Evolutionary conservation across 2,797 vertebrate genomes (phyloP).

Genomic region (Pseudopleuronectes americanus): DNA sequence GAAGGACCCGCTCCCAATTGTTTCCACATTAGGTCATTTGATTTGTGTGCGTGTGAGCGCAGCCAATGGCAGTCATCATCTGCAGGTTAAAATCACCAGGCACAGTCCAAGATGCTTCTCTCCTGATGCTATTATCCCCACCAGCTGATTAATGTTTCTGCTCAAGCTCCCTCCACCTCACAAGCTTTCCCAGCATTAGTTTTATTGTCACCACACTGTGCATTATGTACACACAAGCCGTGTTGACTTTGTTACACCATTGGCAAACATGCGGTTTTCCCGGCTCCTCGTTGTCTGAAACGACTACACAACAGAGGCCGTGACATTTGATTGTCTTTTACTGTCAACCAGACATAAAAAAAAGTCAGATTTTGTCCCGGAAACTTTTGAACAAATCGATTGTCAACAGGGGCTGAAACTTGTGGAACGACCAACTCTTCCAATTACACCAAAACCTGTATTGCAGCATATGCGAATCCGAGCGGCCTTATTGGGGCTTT

Average conservation of each 20-base stretch:
- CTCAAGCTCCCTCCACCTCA: slow-evolving; percentile 8
- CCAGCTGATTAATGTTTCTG: slow-evolving; percentile 8
- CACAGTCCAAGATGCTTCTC: slow-evolving; percentile 21
- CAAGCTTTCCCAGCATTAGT: slow-evolving; percentile 6
- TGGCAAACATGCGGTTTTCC: background rate
- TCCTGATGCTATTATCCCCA: slow-evolving; percentile 9
- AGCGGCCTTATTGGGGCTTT: slow-evolving; percentile 63
- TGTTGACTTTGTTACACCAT: slow-evolving; percentile 5
- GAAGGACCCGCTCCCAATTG: slow-evolving; percentile 6
- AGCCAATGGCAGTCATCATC: slow-evolving; percentile 7
- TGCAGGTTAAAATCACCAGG: slow-evolving; percentile 22
- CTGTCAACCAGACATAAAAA: background rate
- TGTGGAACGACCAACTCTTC: background rate
- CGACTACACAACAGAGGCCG: background rate
- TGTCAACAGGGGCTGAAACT: background rate
- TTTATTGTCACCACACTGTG: background rate
- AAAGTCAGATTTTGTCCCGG: background rate
- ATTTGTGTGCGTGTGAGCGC: slow-evolving; percentile 6
- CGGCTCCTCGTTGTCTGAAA: background rate
- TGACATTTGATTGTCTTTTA: background rate
- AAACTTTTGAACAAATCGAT: background rate
- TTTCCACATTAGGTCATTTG: slow-evolving; percentile 1
- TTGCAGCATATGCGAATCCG: slow-evolving; percentile 26
- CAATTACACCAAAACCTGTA: slow-evolving; percentile 23
- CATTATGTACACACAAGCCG: background rate